These are phyloP conservation scores for Pseudoatta argentina DNA, from an alignment of 1,140 invertebrate genomes.

Conservation along the genomic window DNA sequence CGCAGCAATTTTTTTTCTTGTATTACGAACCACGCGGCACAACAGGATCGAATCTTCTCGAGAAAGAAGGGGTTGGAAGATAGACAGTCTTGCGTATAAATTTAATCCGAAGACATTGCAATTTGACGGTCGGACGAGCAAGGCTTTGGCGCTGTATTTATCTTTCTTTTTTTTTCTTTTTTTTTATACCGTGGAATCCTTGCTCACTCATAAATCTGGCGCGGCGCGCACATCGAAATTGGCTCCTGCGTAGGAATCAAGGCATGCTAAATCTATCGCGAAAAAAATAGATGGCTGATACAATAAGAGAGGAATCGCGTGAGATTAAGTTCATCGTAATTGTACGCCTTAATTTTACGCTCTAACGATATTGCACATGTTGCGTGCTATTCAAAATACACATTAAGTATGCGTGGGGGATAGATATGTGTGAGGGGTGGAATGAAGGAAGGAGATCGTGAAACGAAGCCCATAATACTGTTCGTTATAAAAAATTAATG, in stretches of 20 bases:
- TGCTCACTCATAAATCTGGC: conserved; percentile 28
- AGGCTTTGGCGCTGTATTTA: conserved; percentile 13
- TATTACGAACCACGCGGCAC: not conserved
- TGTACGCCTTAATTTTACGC: not conserved
- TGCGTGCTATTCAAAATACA: not conserved
- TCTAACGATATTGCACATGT: not conserved
- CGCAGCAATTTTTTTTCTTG: conserved; percentile 16
- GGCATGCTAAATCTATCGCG: not conserved
- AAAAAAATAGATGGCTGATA: not conserved
- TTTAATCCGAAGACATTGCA: conserved; percentile 71
- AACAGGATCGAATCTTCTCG: not conserved
- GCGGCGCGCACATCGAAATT: conserved; percentile 36
- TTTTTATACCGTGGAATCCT: conserved; percentile 18
- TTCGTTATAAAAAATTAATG: not conserved
- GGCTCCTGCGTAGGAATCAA: conserved; percentile 3
- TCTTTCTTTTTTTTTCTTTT: not conserved
- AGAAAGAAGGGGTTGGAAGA: not conserved
- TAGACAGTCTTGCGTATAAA: conserved; percentile 55
- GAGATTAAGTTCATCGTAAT: not conserved
- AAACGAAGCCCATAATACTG: not conserved
- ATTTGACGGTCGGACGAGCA: conserved; percentile 62
- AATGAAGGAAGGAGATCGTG: not conserved
- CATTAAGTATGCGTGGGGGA: not conserved
- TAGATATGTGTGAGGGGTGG: not conserved
- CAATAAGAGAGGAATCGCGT: not conserved